A percentile compares a stretch with the other conserved stretches of the same genome.
phyloP scores from a whole-genome alignment of 2,888 invertebrate species.

The Drosophila koepferae region DNA sequence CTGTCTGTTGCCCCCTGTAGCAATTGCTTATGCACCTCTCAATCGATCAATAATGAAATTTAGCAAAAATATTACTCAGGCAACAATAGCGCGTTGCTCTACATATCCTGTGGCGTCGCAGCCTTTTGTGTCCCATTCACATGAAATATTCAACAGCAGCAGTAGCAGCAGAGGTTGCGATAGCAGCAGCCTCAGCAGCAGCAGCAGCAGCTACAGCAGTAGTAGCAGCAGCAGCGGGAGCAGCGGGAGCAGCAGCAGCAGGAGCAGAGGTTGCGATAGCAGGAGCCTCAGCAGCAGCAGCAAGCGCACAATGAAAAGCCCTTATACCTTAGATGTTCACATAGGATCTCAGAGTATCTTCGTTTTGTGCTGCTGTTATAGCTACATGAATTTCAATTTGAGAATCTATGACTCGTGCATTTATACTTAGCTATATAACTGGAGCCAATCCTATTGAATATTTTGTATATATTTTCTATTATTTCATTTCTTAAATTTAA shows the following conservation, averaged over 20 bases:
- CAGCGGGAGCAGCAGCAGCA: too few relatives aligned
- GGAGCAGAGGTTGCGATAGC: not conserved
- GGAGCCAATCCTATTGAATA: too few relatives aligned
- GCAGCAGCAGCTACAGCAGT: not conserved
- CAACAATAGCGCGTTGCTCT: constrained; percentile 21
- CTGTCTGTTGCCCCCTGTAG: constrained; percentile 1
- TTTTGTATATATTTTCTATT: too few relatives aligned
- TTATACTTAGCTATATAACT: too few relatives aligned
- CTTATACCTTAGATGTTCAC: not conserved
- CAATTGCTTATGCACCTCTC: constrained; percentile 49
- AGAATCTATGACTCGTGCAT: too few relatives aligned
- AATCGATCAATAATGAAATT: constrained; percentile 77
- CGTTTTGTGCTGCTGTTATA: not conserved
- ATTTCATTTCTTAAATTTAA: too few relatives aligned
- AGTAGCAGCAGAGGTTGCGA: not conserved
- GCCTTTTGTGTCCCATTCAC: constrained; percentile 33
- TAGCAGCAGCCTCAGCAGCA: not conserved
- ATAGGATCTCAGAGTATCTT: not conserved
- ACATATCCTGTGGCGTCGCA: constrained; percentile 56
- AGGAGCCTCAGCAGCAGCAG: not conserved
- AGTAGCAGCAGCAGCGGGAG: not conserved
- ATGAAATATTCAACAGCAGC: constrained; percentile 11
- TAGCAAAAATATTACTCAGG: constrained; percentile 63
- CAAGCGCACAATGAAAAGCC: not conserved
- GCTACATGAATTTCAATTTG: not conserved